These are phyloP conservation scores for Cancer borealis DNA, from an alignment of 2,888 invertebrate genomes.

Conservation along the genomic window DNA sequence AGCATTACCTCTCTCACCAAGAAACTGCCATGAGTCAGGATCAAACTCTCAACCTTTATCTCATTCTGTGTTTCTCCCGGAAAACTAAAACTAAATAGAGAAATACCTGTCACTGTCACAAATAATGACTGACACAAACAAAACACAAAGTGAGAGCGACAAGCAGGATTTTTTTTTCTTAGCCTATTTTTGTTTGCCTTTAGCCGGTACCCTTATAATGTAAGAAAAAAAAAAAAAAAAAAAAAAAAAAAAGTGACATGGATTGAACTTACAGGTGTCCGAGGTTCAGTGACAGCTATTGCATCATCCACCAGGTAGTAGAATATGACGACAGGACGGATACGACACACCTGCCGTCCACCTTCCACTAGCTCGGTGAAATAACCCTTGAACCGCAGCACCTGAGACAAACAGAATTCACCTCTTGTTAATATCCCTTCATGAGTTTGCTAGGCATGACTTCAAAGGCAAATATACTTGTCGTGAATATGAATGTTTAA, in stretches of 20 bases:
- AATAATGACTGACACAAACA: not conserved
- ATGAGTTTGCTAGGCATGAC: not conserved
- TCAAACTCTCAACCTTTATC: too few species aligned
- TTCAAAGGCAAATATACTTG: not conserved
- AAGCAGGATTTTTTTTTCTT: not conserved
- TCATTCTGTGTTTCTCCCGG: too few species aligned
- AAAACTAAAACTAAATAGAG: too few species aligned
- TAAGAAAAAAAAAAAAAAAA: not conserved
- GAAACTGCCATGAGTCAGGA: too few species aligned
- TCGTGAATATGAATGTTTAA: not conserved
- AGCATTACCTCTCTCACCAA: too few species aligned
- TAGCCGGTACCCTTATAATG: not conserved
- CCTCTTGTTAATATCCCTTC: not conserved
- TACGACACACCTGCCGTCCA: constrained; percentile 59
- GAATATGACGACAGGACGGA: constrained; percentile 67
- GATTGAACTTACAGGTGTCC: constrained; percentile 59
- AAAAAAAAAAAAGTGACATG: not conserved
- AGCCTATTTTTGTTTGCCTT: not conserved
- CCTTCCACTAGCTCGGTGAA: constrained; percentile 67
- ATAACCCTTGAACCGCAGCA: constrained; percentile 72
- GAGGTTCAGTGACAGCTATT: constrained; percentile 67
- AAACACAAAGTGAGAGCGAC: not conserved
- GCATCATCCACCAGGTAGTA: constrained; percentile 74
- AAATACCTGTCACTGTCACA: not conserved
- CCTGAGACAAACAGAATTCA: constrained; percentile 38